phyloP scores from a whole-genome alignment of 1,140 invertebrate species.

The Scaptomyza montana region DNA sequence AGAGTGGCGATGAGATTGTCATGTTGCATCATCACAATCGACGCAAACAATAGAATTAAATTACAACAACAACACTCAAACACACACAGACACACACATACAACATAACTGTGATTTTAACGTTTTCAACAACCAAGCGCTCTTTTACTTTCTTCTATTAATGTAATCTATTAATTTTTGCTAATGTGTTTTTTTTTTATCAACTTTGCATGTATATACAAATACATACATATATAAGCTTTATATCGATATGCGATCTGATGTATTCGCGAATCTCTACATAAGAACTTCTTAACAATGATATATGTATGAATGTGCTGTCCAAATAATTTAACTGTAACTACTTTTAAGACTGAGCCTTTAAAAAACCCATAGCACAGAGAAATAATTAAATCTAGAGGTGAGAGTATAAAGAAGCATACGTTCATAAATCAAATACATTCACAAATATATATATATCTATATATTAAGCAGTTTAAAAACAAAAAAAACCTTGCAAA shows the following conservation, averaged over 20 bases:
- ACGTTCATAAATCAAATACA: constrained; percentile 1
- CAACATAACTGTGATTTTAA: constrained; percentile 78
- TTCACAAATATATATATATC: too few species aligned
- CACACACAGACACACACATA: constrained; percentile 43
- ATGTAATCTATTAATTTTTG: constrained; percentile 12
- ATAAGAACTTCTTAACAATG: neutral
- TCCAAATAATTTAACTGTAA: constrained; percentile 36
- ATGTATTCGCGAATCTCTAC: constrained; percentile 16
- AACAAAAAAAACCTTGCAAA: too few species aligned
- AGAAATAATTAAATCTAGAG: neutral
- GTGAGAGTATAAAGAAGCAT: neutral
- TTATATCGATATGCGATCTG: neutral
- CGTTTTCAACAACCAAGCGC: constrained; percentile 63
- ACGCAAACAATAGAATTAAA: constrained; percentile 49
- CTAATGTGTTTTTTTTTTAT: constrained; percentile 19
- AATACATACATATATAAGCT: constrained; percentile 6
- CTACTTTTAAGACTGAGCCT: constrained; percentile 53
- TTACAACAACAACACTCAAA: constrained; percentile 31
- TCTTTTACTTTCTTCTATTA: constrained; percentile 4
- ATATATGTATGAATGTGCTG: constrained; percentile 28
- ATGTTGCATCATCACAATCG: constrained; percentile 75
- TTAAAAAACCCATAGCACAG: constrained; percentile 18
- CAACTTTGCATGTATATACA: constrained; percentile 23
- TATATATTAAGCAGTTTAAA: too few species aligned
- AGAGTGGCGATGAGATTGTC: constrained; percentile 85